Conservation (phyloP, 2,888 invertebrate genomes). For the Hypolimnas misippus region DNA sequence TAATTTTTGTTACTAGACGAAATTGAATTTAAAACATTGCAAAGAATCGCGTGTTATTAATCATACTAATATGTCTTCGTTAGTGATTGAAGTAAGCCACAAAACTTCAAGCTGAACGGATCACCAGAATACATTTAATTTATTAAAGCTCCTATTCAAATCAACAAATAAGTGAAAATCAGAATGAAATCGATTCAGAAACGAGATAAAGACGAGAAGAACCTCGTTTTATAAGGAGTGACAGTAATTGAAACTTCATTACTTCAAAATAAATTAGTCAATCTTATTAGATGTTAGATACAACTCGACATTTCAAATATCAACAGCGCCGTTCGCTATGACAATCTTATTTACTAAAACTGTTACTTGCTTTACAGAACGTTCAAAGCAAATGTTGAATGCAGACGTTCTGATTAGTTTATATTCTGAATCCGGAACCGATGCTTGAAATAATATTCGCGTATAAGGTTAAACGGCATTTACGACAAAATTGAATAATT, state of each 20-base stretch:
- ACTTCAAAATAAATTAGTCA: background rate
- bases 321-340: conserved; percentile 18
- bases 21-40: too few species aligned
- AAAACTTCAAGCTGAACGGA: background rate
- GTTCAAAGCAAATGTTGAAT: conserved; percentile 20
- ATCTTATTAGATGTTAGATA: conserved; percentile 6
- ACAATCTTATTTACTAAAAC: conserved; percentile 27
- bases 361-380: conserved; percentile 19
- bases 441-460: background rate
- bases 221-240: background rate
- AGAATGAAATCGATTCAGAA: background rate
- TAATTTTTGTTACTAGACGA: too few species aligned
- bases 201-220: background rate
- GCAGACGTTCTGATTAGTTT: conserved; percentile 31
- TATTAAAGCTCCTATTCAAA: background rate
- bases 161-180: background rate
- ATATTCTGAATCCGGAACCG: conserved; percentile 14
- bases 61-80: too few species aligned
- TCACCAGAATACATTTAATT: background rate
- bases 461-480: background rate
- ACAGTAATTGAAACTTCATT: background rate
- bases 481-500: background rate
- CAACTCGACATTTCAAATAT: conserved; percentile 13
- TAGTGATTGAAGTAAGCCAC: too few species aligned
- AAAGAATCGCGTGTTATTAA: too few species aligned